Evolutionary conservation across 2,113 vertebrate species (phyloP).

Genomic region (Lepidothrix coronata): DNA sequence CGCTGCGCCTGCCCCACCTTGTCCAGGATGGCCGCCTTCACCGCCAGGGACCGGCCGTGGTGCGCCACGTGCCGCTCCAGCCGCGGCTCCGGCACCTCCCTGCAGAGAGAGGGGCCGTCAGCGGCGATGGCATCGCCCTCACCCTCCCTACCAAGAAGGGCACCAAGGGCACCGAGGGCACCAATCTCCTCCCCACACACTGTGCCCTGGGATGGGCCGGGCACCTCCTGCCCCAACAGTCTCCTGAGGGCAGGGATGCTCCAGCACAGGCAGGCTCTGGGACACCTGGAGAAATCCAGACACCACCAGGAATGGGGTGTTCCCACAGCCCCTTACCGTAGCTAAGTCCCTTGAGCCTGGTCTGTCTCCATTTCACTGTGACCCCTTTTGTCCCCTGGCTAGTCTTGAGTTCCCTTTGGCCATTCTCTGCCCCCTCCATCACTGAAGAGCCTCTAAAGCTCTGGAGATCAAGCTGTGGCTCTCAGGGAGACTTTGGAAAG

Average conservation of each 20-base stretch:
- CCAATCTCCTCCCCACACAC: accelerated
- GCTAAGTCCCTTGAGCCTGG: background rate
- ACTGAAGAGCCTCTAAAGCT: background rate
- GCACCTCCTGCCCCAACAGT: background rate
- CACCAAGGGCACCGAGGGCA: accelerated
- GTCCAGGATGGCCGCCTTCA: slow-evolving; percentile 81
- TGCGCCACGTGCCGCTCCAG: slow-evolving; percentile 67
- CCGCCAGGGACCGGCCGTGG: slow-evolving; percentile 69
- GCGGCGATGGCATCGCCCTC: accelerated
- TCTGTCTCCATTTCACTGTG: background rate
- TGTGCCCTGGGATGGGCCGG: accelerated
- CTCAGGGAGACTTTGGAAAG: background rate
- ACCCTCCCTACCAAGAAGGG: accelerated
- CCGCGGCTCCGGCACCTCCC: slow-evolving; percentile 71
- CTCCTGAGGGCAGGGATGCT: background rate
- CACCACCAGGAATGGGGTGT: accelerated
- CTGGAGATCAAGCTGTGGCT: background rate
- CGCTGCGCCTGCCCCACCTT: slow-evolving; percentile 86
- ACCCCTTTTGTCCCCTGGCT: background rate
- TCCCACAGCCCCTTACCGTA: background rate
- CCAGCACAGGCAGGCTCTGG: background rate
- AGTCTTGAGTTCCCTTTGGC: no score
- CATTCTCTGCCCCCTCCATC: background rate
- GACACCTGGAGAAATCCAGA: background rate
- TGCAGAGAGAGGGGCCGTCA: background rate